Percentiles rank a stretch among this genome's conserved stretches.
Evolutionary conservation across 2,113 vertebrate genomes (phyloP).

Genomic region (Tapirus terrestris): DNA sequence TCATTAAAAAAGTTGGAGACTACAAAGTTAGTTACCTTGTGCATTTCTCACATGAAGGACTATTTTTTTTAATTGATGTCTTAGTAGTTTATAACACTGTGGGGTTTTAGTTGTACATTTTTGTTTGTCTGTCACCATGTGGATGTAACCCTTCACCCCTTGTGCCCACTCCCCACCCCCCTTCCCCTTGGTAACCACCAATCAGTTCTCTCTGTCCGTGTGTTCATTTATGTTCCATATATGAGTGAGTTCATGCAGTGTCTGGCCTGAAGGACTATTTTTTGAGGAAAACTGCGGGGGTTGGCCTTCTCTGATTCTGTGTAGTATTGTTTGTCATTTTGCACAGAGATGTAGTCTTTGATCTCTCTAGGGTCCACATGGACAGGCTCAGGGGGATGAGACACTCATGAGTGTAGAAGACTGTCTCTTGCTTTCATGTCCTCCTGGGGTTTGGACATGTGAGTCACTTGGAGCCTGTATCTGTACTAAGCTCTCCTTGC

Average conservation of each 20-base stretch:
- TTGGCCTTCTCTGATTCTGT: not conserved
- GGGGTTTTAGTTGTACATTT: too few relatives aligned
- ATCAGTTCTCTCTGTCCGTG: too few relatives aligned
- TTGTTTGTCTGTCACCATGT: too few relatives aligned
- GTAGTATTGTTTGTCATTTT: conserved; percentile 34
- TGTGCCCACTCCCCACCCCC: too few relatives aligned
- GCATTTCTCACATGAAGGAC: not conserved
- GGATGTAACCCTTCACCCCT: too few relatives aligned
- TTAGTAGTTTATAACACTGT: too few relatives aligned
- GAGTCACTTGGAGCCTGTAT: conserved; percentile 16
- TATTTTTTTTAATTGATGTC: not conserved
- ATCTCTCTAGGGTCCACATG: not conserved
- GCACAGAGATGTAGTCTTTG: not conserved
- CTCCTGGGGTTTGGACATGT: conserved; percentile 23
- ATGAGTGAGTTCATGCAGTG: too few relatives aligned
- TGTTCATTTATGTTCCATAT: too few relatives aligned
- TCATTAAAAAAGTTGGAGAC: not conserved
- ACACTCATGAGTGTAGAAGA: not conserved
- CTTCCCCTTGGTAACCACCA: too few relatives aligned
- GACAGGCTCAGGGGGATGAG: not conserved
- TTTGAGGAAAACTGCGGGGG: not conserved
- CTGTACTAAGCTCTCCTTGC: not conserved
- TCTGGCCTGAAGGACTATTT: not conserved
- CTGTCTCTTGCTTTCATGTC: not conserved
- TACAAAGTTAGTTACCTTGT: not conserved